Evolutionary conservation across 2,797 vertebrate genomes (phyloP), one percentile per base, ranked within the genome.

Genomic region (Lerista edwardsae): DNA sequence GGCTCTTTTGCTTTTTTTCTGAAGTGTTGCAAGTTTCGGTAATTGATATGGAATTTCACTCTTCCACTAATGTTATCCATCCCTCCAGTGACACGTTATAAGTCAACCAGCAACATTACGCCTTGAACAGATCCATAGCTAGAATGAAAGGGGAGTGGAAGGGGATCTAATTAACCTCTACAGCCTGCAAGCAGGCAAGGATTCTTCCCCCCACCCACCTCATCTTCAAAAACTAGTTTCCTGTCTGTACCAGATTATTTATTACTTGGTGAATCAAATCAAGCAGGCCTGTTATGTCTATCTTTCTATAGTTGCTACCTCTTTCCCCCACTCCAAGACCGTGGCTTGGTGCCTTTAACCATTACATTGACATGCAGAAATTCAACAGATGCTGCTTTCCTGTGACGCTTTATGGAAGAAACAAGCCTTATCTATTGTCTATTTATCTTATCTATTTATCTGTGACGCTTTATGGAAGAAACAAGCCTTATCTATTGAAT

Each of bases 111-210:
- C 80, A 86, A 67, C 57, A 77, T 77, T 84, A 86, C 86, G 71
- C 77, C 80, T 1, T 0, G 39, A 84, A 79, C 59, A 7, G 75
- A 67, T 74, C 87, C 55, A 29, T 1, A 90, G 83, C 0, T 84
- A 65, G 77, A 82, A 69, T 31, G 8, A n/a, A 17, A 55, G 51
- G 15, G 51, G 51, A 15, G 15, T 55, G 51, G 51, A 55, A 55
- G 51, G 59, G 65, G 86, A 91, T 90, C 62, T n/a, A 69, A 91
- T 89, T 91, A 89, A 87, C 84, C 59, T 86, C 90, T 83, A 85
- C 78, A 72, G 31, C 85, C 89, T 82, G 90, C 83, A 85, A 68
- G 84, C 2, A 6, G 4, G 0, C 79, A 65, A 61, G 84, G 86
- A 87, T 84, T 71, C n/a, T 34, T 75, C 79, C 55, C 62, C 67